Conservation (phyloP, 2,797 vertebrate genomes). For the Melanotaenia pygmaea region DNA sequence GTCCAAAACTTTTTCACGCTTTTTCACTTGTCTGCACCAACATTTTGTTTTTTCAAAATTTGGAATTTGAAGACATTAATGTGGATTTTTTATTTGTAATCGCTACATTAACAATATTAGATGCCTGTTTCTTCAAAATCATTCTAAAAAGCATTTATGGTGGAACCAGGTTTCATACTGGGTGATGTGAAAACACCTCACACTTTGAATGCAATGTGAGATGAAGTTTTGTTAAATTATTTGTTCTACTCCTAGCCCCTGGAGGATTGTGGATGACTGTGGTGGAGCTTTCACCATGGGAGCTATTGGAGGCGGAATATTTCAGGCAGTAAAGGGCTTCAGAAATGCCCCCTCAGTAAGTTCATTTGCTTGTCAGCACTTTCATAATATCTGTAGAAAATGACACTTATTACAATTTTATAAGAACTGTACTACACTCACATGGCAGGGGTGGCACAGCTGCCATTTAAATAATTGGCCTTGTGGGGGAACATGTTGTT, state of each 20-base stretch:
- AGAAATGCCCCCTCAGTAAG: constrained; percentile 94
- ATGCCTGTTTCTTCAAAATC: neutral
- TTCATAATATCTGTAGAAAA: too few species aligned
- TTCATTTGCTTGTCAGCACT: constrained; percentile 37
- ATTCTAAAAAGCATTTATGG: neutral
- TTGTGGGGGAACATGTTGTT: neutral
- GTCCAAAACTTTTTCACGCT: neutral
- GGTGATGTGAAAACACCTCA: neutral
- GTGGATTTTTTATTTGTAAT: neutral
- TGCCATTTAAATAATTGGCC: constrained; percentile 2
- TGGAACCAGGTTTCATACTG: neutral
- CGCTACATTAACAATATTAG: constrained; percentile 1
- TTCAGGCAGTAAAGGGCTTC: constrained; percentile 97
- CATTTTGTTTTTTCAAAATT: neutral
- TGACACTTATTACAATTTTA: too few species aligned
- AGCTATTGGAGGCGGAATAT: constrained; percentile 95
- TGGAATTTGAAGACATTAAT: neutral
- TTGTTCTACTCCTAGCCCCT: constrained; percentile 84
- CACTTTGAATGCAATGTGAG: neutral
- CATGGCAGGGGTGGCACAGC: neutral
- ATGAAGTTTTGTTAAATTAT: neutral
- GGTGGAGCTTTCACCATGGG: constrained; percentile 99
- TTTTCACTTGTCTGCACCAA: neutral
- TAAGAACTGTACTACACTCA: neutral
- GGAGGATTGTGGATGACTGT: constrained; percentile 98